Base-by-base conservation (phyloP, 2,113 vertebrate species). In the Gymnorhina tibicen region DNA sequence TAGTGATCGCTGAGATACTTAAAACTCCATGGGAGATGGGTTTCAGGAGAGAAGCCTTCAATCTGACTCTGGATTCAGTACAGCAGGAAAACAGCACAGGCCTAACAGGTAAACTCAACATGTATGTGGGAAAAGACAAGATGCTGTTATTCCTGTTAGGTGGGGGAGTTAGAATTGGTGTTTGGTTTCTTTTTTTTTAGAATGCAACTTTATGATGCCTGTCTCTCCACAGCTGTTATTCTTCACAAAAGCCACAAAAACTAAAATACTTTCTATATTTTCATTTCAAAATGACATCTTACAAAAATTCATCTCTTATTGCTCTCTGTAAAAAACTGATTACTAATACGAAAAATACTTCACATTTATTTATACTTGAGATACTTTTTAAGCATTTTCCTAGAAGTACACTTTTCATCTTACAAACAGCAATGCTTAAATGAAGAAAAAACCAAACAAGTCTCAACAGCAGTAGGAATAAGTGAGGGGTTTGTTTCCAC, bases 101-200 rank as follows among this genome's bases (percentile, higher is more conserved):
- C 39, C 11, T 24, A 73, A 68, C 8, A 53, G 19, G 9, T 39
- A 49, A 97, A 72, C 5, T 47, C 24, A 53, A 22, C 4, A 19
- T 2, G 1, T 19, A 24, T 2, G 3, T 60, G 41, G 10, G 4
- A 72, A 78, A 75, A 58, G 11, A 76, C 17, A 72, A n/a, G 13
- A n/a, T 22, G n/a, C 12, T 49, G 49, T 19, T 64, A 33, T 41
- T 85, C 44, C 58, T 64, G 37, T 26, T 85, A 60, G 33, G 14
- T 16, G 9, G 3, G 5, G 0, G 8, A 39, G 59, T 50, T 47
- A 58, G 52, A 24, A 55, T 24, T 60, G 12, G 5, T 3, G 0
- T 37, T 78, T 30, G 28, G 6, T n/a, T 62, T 50, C 5, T 33
- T 37, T 23, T 44, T 50, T 39, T 59, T 62, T 4, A 32, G 27